Conservation (phyloP, 1,140 invertebrate genomes). For the Drosophila miranda region DNA sequence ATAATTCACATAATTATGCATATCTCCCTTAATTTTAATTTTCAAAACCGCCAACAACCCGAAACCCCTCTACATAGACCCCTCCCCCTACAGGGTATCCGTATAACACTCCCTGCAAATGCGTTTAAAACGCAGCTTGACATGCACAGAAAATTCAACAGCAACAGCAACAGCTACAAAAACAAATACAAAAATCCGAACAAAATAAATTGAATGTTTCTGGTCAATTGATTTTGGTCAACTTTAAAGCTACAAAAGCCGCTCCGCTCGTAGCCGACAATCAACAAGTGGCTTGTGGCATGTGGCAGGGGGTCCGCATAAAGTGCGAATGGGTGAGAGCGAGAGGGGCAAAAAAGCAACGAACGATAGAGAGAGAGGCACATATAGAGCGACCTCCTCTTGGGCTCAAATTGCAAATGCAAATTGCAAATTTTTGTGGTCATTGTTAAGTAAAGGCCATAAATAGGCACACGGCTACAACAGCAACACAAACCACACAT, state of each 20-base stretch:
- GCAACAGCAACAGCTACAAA: no score
- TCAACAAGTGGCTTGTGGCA: slow-evolving; percentile 31
- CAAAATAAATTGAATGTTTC: slow-evolving; percentile 46
- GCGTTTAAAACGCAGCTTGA: slow-evolving; percentile 12
- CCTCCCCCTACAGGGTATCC: not conserved
- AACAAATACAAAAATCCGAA: slow-evolving; percentile 12
- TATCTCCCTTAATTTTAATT: no score
- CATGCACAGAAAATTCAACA: slow-evolving; percentile 11
- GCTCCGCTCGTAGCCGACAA: slow-evolving; percentile 9
- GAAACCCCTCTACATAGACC: not conserved
- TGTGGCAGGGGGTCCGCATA: no score
- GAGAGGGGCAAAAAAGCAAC: not conserved
- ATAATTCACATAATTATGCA: no score
- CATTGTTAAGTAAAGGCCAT: slow-evolving; percentile 76
- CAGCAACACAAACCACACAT: slow-evolving; percentile 45
- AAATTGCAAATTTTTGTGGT: slow-evolving; percentile 78
- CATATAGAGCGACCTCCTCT: slow-evolving; percentile 19
- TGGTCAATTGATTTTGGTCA: slow-evolving; percentile 56
- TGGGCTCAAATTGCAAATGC: slow-evolving; percentile 72
- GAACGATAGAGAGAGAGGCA: not conserved
- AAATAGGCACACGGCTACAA: slow-evolving; percentile 58
- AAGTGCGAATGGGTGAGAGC: not conserved
- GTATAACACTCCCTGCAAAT: slow-evolving; percentile 6
- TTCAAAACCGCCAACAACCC: not conserved
- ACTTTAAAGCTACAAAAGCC: slow-evolving; percentile 39